A percentile compares a stretch with the other conserved stretches of the same genome.
Evolutionary conservation across 2,797 vertebrate genomes (phyloP).

Genomic region (Sebastes diaconus): DNA sequence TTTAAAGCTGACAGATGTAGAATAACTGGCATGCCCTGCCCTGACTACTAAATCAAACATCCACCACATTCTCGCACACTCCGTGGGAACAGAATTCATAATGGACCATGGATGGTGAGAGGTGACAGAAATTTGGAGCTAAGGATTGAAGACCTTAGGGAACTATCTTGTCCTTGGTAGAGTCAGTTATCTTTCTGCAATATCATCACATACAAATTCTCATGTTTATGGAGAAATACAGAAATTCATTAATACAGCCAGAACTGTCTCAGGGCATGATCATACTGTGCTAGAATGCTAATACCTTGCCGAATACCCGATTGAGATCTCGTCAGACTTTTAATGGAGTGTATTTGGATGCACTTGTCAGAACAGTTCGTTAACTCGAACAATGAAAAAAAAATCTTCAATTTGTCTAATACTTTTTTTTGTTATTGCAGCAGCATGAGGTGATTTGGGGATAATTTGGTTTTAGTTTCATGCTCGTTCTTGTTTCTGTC

Average conservation of each 20-base stretch:
- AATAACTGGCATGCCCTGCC: conserved; percentile 18
- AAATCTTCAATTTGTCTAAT: not conserved
- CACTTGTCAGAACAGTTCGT: conserved; percentile 5
- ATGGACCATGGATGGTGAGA: conserved; percentile 3
- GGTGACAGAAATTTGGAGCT: conserved; percentile 17
- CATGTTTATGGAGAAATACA: conserved; percentile 33
- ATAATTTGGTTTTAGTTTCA: conserved; percentile 13
- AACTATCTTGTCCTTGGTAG: conserved; percentile 13
- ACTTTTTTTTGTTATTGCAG: not conserved
- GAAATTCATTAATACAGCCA: conserved; percentile 34
- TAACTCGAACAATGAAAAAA: not conserved
- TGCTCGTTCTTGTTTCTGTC: conserved; percentile 1
- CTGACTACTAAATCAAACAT: conserved; percentile 30
- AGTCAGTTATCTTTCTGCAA: conserved; percentile 8
- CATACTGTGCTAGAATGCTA: conserved; percentile 5
- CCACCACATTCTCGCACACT: not conserved
- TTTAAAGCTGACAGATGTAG: conserved; percentile 41
- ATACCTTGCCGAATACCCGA: not conserved
- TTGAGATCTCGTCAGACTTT: conserved; percentile 4
- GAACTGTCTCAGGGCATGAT: conserved; percentile 6
- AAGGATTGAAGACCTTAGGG: conserved; percentile 1
- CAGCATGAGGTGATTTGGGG: not conserved
- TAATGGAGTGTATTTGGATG: not conserved
- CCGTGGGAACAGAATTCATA: not conserved
- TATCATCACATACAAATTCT: not conserved